Conservation (phyloP, 2,113 vertebrate species). For the Entomyzon cyanotis region DNA sequence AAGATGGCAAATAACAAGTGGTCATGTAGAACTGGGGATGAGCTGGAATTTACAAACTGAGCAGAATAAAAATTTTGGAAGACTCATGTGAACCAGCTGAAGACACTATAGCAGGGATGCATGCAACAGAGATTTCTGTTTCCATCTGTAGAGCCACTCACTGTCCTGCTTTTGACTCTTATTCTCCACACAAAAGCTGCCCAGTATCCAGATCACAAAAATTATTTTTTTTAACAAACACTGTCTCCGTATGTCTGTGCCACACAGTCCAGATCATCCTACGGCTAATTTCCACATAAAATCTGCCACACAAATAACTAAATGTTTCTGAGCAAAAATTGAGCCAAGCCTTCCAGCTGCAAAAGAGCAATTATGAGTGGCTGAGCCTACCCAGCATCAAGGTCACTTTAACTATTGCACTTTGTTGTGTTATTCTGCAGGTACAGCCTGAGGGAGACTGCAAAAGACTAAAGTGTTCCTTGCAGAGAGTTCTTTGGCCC, state of each 20-base stretch:
- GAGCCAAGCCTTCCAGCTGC: slow-evolving; percentile 14
- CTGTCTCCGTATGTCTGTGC: neutral
- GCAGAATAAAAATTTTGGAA: neutral
- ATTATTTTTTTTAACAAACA: neutral
- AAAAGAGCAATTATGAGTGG: neutral
- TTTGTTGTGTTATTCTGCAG: neutral
- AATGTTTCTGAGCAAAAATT: neutral
- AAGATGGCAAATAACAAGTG: neutral
- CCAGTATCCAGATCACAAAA: neutral
- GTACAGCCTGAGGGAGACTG: neutral
- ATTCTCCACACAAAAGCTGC: neutral
- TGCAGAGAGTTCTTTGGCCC: neutral
- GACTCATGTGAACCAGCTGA: neutral
- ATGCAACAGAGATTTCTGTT: neutral
- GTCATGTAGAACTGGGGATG: neutral
- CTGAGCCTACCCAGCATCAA: neutral
- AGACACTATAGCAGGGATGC: neutral
- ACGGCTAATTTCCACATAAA: slow-evolving; percentile 37
- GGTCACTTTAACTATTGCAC: neutral
- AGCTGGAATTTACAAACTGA: neutral
- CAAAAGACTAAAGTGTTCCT: neutral
- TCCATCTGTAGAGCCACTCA: neutral
- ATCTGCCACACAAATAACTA: neutral
- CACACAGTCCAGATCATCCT: neutral
- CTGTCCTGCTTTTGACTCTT: neutral